Conservation (phyloP, 1,140 invertebrate genomes). For the Drosophila yakuba region DNA sequence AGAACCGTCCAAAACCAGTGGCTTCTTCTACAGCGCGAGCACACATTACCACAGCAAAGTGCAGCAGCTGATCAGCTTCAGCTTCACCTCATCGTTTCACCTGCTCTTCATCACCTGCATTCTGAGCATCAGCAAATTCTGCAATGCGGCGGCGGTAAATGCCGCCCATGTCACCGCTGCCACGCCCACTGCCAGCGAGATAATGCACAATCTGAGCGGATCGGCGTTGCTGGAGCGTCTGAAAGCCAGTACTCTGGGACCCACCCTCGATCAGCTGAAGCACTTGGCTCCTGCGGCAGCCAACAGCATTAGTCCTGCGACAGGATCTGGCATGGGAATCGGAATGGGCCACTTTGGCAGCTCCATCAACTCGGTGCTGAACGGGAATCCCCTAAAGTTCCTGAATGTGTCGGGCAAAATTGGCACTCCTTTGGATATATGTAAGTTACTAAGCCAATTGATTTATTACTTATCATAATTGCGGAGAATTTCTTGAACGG, state of each 20-base stretch:
- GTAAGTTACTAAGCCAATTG: conserved; percentile 38
- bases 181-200: conserved; percentile 58
- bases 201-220: conserved; percentile 64
- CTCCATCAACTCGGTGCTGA: conserved; percentile 52
- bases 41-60: conserved; percentile 71
- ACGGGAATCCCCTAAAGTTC: conserved; percentile 50
- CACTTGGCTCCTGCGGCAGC: conserved; percentile 57
- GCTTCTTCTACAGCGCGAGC: conserved; percentile 68
- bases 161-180: conserved; percentile 62
- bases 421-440: conserved; percentile 61
- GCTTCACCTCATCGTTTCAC: conserved; percentile 74
- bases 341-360: conserved; percentile 39
- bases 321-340: conserved; percentile 20
- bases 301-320: conserved; percentile 49
- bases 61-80: conserved; percentile 81
- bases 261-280: conserved; percentile 57
- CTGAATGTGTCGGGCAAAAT: conserved; percentile 67
- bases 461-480: background rate
- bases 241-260: conserved; percentile 58
- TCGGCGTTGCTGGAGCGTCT: conserved; percentile 66
- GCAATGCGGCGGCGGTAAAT: conserved; percentile 70
- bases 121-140: conserved; percentile 76
- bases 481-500: too few species aligned
- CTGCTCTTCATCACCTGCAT: conserved; percentile 74
- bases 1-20: conserved; percentile 35